These are phyloP conservation scores for Drosophila emarginata DNA, from an alignment of 2,888 invertebrate species.

Conservation along the genomic window DNA sequence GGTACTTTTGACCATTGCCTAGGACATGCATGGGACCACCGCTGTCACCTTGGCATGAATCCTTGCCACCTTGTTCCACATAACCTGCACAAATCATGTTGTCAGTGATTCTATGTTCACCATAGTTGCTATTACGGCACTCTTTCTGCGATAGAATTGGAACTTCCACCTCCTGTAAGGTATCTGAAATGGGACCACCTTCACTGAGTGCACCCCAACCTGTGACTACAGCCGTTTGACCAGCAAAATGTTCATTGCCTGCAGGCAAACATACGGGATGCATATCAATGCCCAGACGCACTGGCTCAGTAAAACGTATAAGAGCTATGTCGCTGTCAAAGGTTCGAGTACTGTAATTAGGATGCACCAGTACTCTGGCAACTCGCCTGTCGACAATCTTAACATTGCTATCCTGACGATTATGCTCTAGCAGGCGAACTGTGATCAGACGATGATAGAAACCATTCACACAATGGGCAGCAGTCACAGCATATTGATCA, in stretches of 20 bases:
- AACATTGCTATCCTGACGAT: constrained; percentile 83
- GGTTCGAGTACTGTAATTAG: constrained; percentile 87
- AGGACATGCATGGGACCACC: constrained; percentile 80
- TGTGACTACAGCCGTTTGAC: constrained; percentile 85
- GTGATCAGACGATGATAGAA: constrained; percentile 85
- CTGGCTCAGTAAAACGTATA: constrained; percentile 86
- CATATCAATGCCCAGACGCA: constrained; percentile 85
- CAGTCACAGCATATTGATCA: constrained; percentile 89
- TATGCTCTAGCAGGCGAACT: constrained; percentile 89
- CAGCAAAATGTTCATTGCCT: constrained; percentile 69
- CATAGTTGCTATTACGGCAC: constrained; percentile 77
- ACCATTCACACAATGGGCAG: constrained; percentile 89
- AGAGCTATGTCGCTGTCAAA: constrained; percentile 93
- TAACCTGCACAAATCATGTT: constrained; percentile 81
- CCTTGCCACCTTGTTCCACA: constrained; percentile 78
- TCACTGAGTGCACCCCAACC: constrained; percentile 91
- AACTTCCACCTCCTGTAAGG: constrained; percentile 88
- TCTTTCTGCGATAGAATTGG: constrained; percentile 87
- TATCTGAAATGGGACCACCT: constrained; percentile 87
- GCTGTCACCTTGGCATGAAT: constrained; percentile 82
- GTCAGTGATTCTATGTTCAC: constrained; percentile 74
- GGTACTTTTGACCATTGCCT: constrained; percentile 50
- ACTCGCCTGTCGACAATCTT: constrained; percentile 81
- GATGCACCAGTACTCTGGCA: constrained; percentile 84
- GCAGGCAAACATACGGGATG: constrained; percentile 91